These are phyloP conservation scores for Rhinophrynus dorsalis DNA, from an alignment of 2,797 vertebrate genomes.

Conservation along the genomic window DNA sequence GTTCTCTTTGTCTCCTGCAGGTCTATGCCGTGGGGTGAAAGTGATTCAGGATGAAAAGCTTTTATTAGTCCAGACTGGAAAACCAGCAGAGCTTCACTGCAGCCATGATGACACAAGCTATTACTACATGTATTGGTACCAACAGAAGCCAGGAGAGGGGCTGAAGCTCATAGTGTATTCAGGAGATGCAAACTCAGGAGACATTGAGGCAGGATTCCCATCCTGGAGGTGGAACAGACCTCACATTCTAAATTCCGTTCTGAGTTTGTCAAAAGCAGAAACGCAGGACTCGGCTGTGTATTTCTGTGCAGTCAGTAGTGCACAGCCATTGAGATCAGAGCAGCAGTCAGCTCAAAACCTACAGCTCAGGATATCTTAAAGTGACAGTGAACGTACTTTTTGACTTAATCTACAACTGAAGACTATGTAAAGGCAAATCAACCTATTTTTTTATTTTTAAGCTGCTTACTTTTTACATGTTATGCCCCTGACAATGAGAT, in stretches of 20 bases:
- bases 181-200: not conserved
- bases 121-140: constrained; percentile 10
- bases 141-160: not conserved
- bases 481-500: no score
- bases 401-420: no score
- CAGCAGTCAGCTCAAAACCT: not conserved
- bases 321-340: constrained; percentile 7
- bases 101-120: not conserved
- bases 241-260: not conserved
- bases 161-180: constrained; percentile 19
- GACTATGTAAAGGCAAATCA: no score
- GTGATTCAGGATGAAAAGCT: not conserved
- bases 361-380: no score
- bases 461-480: no score
- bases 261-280: no score
- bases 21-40: not conserved
- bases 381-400: no score
- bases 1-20: not conserved
- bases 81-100: not conserved
- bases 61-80: not conserved
- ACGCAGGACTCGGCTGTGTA: constrained; percentile 3
- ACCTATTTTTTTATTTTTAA: no score
- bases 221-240: not conserved
- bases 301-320: constrained; percentile 28
- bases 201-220: not conserved